Percentiles rank a stretch among this genome's conserved stretches.
Conservation (phyloP, 2,113 vertebrate genomes). For the Macquaria ambigua region DNA sequence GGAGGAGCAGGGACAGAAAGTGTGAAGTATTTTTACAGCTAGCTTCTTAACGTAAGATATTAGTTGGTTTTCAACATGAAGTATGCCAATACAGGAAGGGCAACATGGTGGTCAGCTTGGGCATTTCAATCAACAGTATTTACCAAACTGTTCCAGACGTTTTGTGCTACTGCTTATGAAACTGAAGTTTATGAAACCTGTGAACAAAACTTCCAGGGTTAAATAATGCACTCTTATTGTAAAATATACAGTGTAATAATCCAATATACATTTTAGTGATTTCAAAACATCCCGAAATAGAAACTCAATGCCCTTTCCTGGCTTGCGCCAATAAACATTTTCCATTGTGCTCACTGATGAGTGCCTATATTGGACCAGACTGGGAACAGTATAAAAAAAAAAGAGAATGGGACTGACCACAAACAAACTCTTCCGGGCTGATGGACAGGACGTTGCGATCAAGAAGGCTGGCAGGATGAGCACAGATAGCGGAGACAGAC, state of each 20-base stretch:
- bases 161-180: neutral
- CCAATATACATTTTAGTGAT: neutral
- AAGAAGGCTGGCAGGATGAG: constrained; percentile 92
- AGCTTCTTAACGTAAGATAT: neutral
- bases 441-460: constrained; percentile 90
- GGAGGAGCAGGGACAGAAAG: neutral
- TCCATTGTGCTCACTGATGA: neutral
- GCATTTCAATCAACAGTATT: neutral
- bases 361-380: neutral
- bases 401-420: constrained; percentile 88
- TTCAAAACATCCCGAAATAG: neutral
- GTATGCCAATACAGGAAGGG: too few relatives aligned
- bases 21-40: neutral
- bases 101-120: neutral
- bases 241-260: neutral
- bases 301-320: neutral
- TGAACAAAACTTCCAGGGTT: neutral
- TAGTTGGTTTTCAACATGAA: neutral
- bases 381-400: neutral
- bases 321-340: neutral
- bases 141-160: neutral
- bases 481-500: constrained; percentile 92
- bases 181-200: neutral
- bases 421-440: constrained; percentile 91
- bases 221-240: neutral